A percentile compares a stretch with the other conserved stretches of the same genome.
phyloP scores from a whole-genome alignment of 2,888 invertebrate species.

The Notodonta ziczac region DNA sequence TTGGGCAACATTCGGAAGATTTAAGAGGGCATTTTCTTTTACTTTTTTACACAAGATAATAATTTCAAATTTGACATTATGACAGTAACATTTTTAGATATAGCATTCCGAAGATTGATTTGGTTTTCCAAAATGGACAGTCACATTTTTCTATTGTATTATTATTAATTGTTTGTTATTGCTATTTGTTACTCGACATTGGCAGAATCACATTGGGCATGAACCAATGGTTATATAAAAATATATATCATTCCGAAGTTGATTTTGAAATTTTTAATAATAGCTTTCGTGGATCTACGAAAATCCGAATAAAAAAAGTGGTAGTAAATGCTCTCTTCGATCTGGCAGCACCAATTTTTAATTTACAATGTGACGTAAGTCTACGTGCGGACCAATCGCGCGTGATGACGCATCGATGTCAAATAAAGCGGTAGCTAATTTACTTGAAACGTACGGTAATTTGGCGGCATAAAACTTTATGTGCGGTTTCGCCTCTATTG shows the following conservation, averaged over 20 bases:
- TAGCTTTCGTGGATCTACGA: not conserved
- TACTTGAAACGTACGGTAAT: conserved; percentile 19
- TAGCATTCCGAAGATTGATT: too few relatives aligned
- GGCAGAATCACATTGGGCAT: too few relatives aligned
- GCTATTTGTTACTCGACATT: too few relatives aligned
- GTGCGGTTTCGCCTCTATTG: not conserved
- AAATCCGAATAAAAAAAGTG: conserved; percentile 7
- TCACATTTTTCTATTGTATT: too few relatives aligned
- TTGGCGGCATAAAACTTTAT: conserved; percentile 12
- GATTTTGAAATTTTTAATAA: not conserved
- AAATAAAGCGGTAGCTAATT: conserved; percentile 16
- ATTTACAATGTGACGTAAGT: conserved; percentile 27
- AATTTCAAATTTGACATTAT: too few relatives aligned
- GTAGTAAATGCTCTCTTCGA: conserved; percentile 20
- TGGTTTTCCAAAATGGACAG: too few relatives aligned
- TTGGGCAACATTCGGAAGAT: conserved; percentile 18
- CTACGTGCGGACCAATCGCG: conserved; percentile 18
- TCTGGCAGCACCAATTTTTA: conserved; percentile 11
- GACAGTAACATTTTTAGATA: too few relatives aligned
- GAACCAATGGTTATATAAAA: too few relatives aligned
- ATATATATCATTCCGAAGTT: too few relatives aligned
- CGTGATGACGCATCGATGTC: conserved; percentile 12
- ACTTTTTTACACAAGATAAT: too few relatives aligned
- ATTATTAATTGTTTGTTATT: too few relatives aligned
- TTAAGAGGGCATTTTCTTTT: not conserved